Evolutionary conservation across 35 echinoderm and acorn worm genomes (phyloP).

Genomic region (Ophiothrix spiculata): DNA sequence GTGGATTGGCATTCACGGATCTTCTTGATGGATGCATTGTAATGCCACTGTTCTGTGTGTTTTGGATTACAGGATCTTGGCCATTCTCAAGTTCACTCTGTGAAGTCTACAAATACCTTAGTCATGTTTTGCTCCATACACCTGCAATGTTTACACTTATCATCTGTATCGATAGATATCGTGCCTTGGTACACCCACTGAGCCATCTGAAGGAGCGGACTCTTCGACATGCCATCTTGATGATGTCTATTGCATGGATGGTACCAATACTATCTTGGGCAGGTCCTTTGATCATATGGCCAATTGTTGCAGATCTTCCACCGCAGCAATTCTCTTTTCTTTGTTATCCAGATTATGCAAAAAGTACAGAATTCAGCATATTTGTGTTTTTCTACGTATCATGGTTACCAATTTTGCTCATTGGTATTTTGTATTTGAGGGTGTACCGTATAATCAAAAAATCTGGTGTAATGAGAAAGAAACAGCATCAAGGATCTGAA

Average conservation of each 20-base stretch:
- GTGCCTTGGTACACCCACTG: slow-evolving; percentile 25
- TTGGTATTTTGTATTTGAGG: background rate
- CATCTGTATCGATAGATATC: slow-evolving; percentile 50
- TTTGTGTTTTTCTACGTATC: background rate
- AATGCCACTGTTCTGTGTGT: background rate
- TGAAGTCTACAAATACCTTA: background rate
- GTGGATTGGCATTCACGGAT: slow-evolving; percentile 40
- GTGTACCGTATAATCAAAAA: background rate
- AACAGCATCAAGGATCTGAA: background rate
- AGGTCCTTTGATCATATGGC: slow-evolving; percentile 4
- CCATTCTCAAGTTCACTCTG: slow-evolving; percentile 33
- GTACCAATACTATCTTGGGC: slow-evolving; percentile 10
- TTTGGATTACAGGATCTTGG: slow-evolving; percentile 34
- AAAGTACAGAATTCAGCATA: background rate
- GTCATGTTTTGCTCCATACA: slow-evolving; percentile 23
- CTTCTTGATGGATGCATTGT: slow-evolving; percentile 24
- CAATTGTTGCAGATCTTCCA: background rate
- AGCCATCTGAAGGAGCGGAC: slow-evolving; percentile 21
- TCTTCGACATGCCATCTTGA: background rate
- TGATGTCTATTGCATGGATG: slow-evolving; percentile 12
- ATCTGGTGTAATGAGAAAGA: background rate
- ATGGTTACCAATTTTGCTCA: background rate
- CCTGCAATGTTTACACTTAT: slow-evolving; percentile 14
- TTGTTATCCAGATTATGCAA: background rate
- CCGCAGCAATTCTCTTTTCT: background rate